Evolutionary conservation across 2,113 vertebrate species (phyloP).

Genomic region (Cryptotis parvus): DNA sequence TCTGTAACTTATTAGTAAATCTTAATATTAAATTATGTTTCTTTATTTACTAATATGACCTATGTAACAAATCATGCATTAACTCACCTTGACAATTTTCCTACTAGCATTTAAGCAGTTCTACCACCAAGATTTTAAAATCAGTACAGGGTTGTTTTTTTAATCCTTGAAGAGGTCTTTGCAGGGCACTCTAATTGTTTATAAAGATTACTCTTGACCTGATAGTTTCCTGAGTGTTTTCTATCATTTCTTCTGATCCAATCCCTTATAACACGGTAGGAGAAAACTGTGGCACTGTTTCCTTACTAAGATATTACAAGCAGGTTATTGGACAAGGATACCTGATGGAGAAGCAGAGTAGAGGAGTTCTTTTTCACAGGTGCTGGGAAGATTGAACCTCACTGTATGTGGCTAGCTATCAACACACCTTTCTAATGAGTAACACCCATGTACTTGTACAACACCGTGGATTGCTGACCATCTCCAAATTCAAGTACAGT

Average conservation of each 20-base stretch:
- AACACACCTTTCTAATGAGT: not conserved
- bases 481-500: not conserved
- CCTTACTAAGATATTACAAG: not conserved
- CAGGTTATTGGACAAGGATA: not conserved
- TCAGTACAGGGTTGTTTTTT: too few species aligned
- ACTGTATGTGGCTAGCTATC: not conserved
- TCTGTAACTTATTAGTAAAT: not conserved
- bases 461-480: not conserved
- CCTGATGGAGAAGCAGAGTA: not conserved
- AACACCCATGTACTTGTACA: not conserved
- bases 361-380: not conserved
- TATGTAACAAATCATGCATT: conserved; percentile 5
- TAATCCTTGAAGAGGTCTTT: too few species aligned
- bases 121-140: not conserved
- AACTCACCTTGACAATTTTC: not conserved
- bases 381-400: not conserved
- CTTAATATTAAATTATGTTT: not conserved
- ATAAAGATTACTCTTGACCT: not conserved
- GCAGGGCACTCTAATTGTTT: not conserved
- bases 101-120: not conserved
- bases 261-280: not conserved
- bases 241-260: not conserved
- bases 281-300: not conserved
- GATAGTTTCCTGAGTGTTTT: not conserved
- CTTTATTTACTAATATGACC: conserved; percentile 16